phyloP scores from a whole-genome alignment of 2,113 vertebrate genomes.

The Nicator chloris region DNA sequence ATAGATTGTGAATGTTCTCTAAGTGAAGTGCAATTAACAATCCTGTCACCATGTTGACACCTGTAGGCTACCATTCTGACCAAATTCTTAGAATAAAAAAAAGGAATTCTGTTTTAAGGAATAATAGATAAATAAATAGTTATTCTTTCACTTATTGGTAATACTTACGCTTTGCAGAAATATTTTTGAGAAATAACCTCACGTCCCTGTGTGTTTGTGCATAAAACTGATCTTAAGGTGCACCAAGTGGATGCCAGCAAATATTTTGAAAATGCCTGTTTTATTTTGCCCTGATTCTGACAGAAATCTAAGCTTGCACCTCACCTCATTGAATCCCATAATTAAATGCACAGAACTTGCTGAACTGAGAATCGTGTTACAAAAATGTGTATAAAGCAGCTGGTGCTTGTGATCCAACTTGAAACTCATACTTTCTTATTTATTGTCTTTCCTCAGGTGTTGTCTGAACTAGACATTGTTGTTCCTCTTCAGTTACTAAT shows the following conservation, averaged over 20 bases:
- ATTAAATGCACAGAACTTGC: not conserved
- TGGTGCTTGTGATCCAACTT: not conserved
- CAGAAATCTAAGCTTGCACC: not conserved
- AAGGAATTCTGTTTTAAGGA: not conserved
- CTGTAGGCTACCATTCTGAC: not conserved
- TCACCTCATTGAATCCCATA: not conserved
- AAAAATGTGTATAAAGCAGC: not conserved
- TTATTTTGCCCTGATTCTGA: not conserved
- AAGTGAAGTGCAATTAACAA: not conserved
- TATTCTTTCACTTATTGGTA: not conserved
- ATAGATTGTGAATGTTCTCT: not conserved
- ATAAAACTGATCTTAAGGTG: not conserved
- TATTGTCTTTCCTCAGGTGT: conserved; percentile 76
- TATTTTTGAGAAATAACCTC: not conserved
- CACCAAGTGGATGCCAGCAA: not conserved
- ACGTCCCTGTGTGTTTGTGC: not conserved
- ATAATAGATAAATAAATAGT: not conserved
- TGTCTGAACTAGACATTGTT: conserved; percentile 96
- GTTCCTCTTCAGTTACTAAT: conserved; percentile 95
- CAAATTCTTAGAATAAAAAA: not conserved
- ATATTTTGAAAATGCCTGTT: not conserved
- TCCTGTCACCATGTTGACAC: not conserved
- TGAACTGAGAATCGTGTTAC: not conserved
- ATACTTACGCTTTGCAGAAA: not conserved
- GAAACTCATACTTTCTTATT: not conserved